Conservation (phyloP, 2,113 vertebrate species). For the Halcyon malimbica region DNA sequence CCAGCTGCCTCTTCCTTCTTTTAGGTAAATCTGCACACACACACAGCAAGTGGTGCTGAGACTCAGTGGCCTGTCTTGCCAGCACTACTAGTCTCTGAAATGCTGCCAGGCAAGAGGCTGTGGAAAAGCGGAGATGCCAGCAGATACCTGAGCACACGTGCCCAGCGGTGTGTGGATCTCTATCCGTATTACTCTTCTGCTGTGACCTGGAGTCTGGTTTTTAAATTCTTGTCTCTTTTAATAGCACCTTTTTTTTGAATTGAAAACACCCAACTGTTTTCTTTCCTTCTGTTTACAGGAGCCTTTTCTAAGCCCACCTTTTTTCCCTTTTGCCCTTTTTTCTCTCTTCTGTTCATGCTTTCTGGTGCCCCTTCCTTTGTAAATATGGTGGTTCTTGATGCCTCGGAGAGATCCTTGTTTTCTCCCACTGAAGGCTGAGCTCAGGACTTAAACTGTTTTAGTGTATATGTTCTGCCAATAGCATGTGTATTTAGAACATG, state of each 20-base stretch:
- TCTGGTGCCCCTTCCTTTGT: background rate
- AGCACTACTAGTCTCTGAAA: background rate
- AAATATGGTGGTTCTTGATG: background rate
- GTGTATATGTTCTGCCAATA: background rate
- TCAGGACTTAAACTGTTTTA: background rate
- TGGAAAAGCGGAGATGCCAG: background rate
- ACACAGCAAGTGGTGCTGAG: background rate
- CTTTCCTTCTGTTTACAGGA: background rate
- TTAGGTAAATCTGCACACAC: background rate
- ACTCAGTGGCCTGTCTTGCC: background rate
- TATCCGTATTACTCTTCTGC: background rate
- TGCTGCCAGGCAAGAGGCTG: background rate
- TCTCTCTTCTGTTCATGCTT: background rate
- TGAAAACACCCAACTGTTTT: background rate
- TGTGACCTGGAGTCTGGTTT: background rate
- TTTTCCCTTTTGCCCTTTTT: background rate
- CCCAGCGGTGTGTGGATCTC: background rate
- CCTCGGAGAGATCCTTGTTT: background rate
- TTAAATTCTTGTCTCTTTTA: background rate
- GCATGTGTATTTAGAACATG: background rate
- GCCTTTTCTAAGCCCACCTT: background rate
- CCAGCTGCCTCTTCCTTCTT: background rate
- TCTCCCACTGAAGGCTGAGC: background rate
- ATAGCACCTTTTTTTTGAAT: background rate
- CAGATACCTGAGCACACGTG: background rate